These are phyloP conservation scores for Rallus limicola DNA, from an alignment of 2,113 vertebrate species.

Conservation along the genomic window DNA sequence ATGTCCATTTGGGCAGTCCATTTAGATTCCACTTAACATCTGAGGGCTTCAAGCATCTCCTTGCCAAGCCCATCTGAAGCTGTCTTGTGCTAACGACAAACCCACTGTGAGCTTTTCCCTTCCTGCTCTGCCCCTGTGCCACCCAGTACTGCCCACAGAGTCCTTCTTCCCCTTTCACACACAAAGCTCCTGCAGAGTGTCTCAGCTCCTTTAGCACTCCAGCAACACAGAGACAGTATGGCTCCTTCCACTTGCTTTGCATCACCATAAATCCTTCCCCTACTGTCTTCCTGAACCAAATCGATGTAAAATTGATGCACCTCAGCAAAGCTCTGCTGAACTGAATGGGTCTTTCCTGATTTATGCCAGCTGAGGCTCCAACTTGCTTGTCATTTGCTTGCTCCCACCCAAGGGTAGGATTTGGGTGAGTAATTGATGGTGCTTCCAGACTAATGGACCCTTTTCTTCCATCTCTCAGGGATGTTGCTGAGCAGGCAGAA, in stretches of 20 bases:
- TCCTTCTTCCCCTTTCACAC: neutral
- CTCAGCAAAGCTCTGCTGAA: neutral
- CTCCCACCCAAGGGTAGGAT: neutral
- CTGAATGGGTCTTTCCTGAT: neutral
- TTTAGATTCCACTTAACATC: neutral
- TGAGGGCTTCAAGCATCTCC: neutral
- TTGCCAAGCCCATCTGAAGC: neutral
- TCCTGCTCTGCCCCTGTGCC: neutral
- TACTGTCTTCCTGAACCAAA: neutral
- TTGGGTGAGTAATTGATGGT: neutral
- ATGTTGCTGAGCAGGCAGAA: fast-evolving
- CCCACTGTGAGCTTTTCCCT: neutral
- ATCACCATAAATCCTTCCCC: neutral
- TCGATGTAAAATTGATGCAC: neutral
- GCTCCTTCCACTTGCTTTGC: neutral
- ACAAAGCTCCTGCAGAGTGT: neutral
- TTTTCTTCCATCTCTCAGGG: neutral
- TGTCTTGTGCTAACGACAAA: neutral
- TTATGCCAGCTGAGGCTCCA: neutral
- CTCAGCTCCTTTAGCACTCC: neutral
- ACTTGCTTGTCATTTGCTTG: neutral
- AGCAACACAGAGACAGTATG: neutral
- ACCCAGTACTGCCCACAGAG: neutral
- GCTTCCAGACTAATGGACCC: neutral
- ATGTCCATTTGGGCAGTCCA: neutral